Percentiles rank a stretch among this genome's conserved stretches.
Conservation (phyloP, 2,113 vertebrate genomes). For the Calonectris borealis region DNA sequence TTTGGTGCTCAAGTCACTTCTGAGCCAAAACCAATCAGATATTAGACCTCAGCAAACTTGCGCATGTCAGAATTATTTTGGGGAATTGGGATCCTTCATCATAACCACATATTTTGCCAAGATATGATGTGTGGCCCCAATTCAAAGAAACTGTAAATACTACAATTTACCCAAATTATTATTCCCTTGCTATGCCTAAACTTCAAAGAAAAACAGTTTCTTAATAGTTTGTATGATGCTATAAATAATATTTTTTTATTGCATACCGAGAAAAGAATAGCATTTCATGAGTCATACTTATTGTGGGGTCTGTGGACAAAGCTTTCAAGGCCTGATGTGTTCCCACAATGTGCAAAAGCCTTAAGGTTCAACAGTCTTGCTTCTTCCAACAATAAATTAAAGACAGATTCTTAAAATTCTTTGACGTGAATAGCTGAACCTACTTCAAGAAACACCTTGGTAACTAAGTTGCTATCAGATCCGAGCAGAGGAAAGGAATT, state of each 20-base stretch:
- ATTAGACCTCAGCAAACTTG: neutral
- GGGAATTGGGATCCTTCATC: neutral
- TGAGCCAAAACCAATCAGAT: neutral
- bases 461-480: neutral
- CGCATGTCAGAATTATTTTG: neutral
- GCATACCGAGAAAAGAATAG: neutral
- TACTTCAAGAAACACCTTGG: neutral
- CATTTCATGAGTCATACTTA: neutral
- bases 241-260: neutral
- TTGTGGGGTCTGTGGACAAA: neutral
- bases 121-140: neutral
- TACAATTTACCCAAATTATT: neutral
- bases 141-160: neutral
- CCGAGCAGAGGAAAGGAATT: neutral
- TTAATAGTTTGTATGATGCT: neutral
- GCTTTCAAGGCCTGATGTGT: neutral
- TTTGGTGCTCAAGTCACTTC: neutral
- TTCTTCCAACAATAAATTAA: neutral
- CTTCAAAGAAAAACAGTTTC: conserved; percentile 7
- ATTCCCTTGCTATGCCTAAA: neutral
- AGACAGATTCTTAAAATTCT: neutral
- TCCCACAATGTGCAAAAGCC: neutral
- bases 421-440: neutral
- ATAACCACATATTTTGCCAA: neutral
- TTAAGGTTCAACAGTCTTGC: neutral